A percentile compares a stretch with the other conserved stretches of the same genome.
Evolutionary conservation across 2,797 vertebrate genomes (phyloP).

Genomic region (Phylloscopus collybita): DNA sequence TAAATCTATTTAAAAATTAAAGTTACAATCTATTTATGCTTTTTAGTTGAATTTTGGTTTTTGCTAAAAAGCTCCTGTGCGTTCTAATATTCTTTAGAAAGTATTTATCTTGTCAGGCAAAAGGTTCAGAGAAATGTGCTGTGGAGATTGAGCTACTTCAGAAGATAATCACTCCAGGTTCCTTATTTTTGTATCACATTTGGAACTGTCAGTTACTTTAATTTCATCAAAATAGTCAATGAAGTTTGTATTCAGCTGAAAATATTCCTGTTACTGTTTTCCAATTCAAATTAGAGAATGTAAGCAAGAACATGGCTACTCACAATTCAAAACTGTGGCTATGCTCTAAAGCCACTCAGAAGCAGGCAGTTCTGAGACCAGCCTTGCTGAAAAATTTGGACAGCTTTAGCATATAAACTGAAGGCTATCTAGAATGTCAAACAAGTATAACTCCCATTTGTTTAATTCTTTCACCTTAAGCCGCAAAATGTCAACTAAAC

Average conservation of each 20-base stretch:
- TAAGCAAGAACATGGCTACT: background rate
- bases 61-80: background rate
- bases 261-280: background rate
- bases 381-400: background rate
- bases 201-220: background rate
- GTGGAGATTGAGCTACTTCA: background rate
- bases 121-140: background rate
- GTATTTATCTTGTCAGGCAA: background rate
- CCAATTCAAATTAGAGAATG: background rate
- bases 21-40: background rate
- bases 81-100: background rate
- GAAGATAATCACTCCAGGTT: background rate
- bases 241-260: background rate
- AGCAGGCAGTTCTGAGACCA: background rate
- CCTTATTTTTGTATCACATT: background rate
- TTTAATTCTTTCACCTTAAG: constrained; percentile 45
- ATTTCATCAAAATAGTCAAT: background rate
- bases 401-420: background rate
- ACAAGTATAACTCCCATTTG: background rate
- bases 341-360: background rate
- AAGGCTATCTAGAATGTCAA: constrained; percentile 7
- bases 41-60: background rate
- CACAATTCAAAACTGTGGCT: background rate
- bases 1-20: background rate
- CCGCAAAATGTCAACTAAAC: constrained; percentile 27